These are phyloP conservation scores for Benitochromis conjunctus DNA, from an alignment of 2,113 vertebrate genomes.

Conservation along the genomic window DNA sequence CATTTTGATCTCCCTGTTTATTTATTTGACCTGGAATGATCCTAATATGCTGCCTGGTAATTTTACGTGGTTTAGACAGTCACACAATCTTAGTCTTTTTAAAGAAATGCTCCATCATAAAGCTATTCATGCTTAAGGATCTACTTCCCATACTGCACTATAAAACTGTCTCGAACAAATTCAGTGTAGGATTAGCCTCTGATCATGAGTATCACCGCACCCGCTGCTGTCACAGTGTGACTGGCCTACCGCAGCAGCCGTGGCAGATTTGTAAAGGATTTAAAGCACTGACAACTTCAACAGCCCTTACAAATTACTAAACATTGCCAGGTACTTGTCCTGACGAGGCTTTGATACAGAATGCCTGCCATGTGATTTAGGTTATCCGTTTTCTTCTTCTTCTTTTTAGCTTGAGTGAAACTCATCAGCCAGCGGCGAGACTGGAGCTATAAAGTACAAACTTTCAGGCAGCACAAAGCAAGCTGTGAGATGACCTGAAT, in stretches of 20 bases:
- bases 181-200: not conserved
- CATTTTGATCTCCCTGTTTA: not conserved
- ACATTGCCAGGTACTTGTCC: not conserved
- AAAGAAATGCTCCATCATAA: not conserved
- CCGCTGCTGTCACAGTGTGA: not conserved
- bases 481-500: slow-evolving; percentile 27
- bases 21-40: not conserved
- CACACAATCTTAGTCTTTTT: not conserved
- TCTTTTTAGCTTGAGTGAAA: not conserved
- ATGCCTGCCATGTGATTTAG: not conserved
- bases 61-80: not conserved
- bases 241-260: not conserved
- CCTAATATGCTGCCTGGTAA: not conserved
- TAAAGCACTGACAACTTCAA: slow-evolving; percentile 8
- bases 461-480: not conserved
- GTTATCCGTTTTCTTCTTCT: not conserved
- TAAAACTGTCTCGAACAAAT: not conserved
- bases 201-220: not conserved
- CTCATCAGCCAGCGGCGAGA: not conserved
- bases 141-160: not conserved
- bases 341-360: not conserved
- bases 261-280: slow-evolving; percentile 13
- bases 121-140: not conserved
- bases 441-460: not conserved
- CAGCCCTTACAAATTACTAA: not conserved